phyloP scores from a whole-genome alignment of 1,140 invertebrate genomes.

The Drosophila auraria region DNA sequence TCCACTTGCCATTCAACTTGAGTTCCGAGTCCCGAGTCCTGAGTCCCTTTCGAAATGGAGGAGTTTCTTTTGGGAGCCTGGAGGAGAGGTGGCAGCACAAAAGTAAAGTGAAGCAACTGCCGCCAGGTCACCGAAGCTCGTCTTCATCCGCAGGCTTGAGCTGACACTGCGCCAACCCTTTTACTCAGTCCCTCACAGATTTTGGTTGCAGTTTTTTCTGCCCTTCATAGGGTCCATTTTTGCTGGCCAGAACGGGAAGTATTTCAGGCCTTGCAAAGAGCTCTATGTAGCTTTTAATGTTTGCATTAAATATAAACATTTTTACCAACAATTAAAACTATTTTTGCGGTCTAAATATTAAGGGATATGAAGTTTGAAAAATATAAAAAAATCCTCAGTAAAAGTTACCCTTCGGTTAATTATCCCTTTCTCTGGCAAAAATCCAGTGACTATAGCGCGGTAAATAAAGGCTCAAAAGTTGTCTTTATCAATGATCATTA shows the following conservation, averaged over 20 bases:
- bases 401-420: background rate
- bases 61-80: background rate
- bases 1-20: constrained; percentile 63
- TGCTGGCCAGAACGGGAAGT: background rate
- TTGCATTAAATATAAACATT: background rate
- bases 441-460: background rate
- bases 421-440: background rate
- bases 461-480: constrained; percentile 31
- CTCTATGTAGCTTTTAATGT: background rate
- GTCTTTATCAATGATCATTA: constrained; percentile 36
- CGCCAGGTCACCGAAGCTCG: constrained; percentile 13
- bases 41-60: constrained; percentile 1
- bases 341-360: background rate
- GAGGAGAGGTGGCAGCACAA: constrained; percentile 20
- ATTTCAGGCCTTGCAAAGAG: background rate
- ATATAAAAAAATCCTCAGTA: background rate
- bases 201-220: constrained; percentile 8
- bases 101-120: constrained; percentile 33
- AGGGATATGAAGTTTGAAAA: too few species aligned
- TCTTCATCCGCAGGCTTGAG: constrained; percentile 29
- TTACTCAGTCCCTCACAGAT: constrained; percentile 5
- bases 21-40: background rate
- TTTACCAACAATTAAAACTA: background rate
- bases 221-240: background rate
- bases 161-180: constrained; percentile 26